Percentiles rank a stretch among this genome's conserved stretches.
These are phyloP conservation scores for Barypeithes pellucidus DNA, from an alignment of 2,888 invertebrate species.

Conservation along the genomic window DNA sequence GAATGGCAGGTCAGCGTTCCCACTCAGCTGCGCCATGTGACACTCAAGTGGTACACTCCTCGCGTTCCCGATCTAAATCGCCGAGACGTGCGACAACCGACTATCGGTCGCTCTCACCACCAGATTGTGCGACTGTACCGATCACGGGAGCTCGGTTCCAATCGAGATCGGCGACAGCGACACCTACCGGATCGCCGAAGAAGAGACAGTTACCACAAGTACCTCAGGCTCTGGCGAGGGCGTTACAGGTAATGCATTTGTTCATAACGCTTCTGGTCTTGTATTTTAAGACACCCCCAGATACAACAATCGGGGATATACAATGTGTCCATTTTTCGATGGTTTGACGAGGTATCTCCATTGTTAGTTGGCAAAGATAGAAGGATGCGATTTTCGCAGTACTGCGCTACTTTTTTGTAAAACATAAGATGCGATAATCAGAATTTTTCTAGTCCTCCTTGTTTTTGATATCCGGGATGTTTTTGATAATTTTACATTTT, in stretches of 20 bases:
- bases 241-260: conserved; percentile 66
- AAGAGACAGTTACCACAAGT: conserved; percentile 97
- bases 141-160: conserved; percentile 76
- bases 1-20: conserved; percentile 80
- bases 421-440: no score
- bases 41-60: conserved; percentile 74
- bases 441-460: no score
- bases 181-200: conserved; percentile 94
- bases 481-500: no score
- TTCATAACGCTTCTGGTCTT: background rate
- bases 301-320: no score
- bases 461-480: no score
- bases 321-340: no score
- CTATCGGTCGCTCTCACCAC: conserved; percentile 87
- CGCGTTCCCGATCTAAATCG: conserved; percentile 84
- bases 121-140: conserved; percentile 74
- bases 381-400: no score
- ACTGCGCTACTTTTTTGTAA: no score
- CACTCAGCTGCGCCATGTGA: conserved; percentile 89
- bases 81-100: conserved; percentile 78
- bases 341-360: no score
- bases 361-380: no score
- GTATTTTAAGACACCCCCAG: no score
- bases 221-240: conserved; percentile 79
- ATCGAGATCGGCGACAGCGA: conserved; percentile 91